These are phyloP conservation scores for Haliaeetus albicilla DNA, from an alignment of 2,797 vertebrate genomes.

Conservation along the genomic window DNA sequence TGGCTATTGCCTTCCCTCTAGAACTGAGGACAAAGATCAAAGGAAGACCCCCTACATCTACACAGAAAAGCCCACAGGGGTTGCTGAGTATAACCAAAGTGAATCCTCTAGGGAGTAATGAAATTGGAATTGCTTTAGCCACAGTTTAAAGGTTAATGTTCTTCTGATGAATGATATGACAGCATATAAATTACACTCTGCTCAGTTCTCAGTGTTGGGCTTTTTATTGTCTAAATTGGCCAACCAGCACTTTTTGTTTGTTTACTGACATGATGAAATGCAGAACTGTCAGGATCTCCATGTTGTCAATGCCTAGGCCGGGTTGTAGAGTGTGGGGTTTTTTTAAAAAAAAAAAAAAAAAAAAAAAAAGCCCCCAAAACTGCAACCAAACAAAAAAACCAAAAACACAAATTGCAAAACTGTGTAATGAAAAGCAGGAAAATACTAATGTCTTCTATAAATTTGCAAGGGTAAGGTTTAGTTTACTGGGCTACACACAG, in stretches of 20 bases:
- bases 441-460: neutral
- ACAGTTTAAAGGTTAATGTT: constrained; percentile 38
- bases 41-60: neutral
- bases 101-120: constrained; percentile 18
- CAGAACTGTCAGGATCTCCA: neutral
- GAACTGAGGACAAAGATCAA: constrained; percentile 23
- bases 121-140: constrained; percentile 33
- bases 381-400: neutral
- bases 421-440: neutral
- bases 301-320: neutral
- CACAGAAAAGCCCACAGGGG: neutral
- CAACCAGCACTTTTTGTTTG: neutral
- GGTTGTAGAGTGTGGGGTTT: neutral
- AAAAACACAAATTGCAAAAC: neutral
- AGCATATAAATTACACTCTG: neutral
- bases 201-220: neutral
- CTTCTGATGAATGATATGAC: constrained; percentile 7
- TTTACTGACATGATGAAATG: neutral
- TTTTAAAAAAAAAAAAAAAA: neutral
- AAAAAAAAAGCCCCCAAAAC: too few relatives aligned
- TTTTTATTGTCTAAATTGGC: neutral
- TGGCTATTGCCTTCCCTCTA: neutral
- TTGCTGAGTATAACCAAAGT: neutral
- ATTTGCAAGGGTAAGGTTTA: neutral
- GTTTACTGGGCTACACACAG: neutral